Base-by-base conservation (phyloP, 1,140 invertebrate genomes). In the Drosophila pectinifera region DNA sequence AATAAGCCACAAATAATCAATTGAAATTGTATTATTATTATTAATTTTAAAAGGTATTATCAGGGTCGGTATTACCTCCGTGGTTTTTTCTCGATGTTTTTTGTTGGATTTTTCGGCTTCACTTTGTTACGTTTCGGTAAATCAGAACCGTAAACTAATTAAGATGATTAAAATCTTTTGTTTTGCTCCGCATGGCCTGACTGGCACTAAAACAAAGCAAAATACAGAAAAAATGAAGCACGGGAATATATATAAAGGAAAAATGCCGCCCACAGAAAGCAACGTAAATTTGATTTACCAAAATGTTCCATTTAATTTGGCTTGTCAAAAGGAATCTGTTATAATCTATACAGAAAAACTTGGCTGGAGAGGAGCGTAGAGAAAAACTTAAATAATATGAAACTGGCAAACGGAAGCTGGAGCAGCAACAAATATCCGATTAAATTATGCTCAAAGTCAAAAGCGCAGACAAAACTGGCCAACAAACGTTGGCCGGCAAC, bases 371-470 rank as follows among this genome's bases (percentile, higher is more conserved):
- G 20, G n/a, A 22, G 31, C 41, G 42, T 16, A 59, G 65, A 14
- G 28, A 31, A 61, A 89, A 84, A 89, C 70, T 84, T 85, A 80
- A 85, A 84, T 84, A 82, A 82, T 69, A 80, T 80, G 59, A 89
- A 83, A 89, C 78, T 73, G 72, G 55, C 59, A 58, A 78, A 67
- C 48, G 67, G 57, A 63, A 78, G 67, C 57, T 57, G 49, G 11
- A 68, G 42, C 58, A 56, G 74, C 78, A 74, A 74, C 76, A 89
- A 89, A 89, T 89, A 89, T 89, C 84, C 84, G 84, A 89, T 89
- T 89, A 89, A 89, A 89, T 89, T 89, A 88, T 88, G 84, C 84
- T 88, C 83, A 86, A 86, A 86, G 83, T 86, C 83, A 86, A 83
- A 88, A 88, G 83, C 75, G 70, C 76, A 75, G 75, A 83, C 83